Evolutionary conservation across 2,888 invertebrate species (phyloP), one percentile per base, ranked within the genome.

Genomic region (Erynnis tages): DNA sequence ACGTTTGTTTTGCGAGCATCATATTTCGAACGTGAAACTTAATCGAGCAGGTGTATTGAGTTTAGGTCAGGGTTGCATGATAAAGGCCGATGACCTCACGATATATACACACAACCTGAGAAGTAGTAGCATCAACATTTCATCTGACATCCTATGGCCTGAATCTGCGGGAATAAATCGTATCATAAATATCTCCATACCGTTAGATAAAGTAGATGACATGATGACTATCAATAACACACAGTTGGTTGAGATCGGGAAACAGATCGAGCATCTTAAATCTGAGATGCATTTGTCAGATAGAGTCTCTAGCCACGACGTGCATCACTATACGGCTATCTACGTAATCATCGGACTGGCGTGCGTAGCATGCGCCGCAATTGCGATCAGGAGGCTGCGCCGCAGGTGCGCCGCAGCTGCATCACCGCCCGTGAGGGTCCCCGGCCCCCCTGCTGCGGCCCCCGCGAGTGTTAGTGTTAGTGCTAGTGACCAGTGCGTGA

Each of bases 1-100:
- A 37, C 37, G 37, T n/a, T 37, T 37, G 21, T 21, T 37, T 11
- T 37, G 37, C 37, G 37, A 37, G 21, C 11, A 19, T 37, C 37
- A 37, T 37, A 7, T 37, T 19, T 10, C 37, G 10, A 37, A 21
- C 1, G 5, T 37, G 37, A n/a, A 37, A 19, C 21, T 37, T 19
- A 11, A 1, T 37, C 19, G 21, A 3, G 8, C 37, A 4, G 37
- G 37, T 11, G 1, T 37, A 21, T 21, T 37, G 11, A 37, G 11
- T 10, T 21, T 37, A 37, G 19, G 21, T 7, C 4, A 21, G 10
- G 37, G 11, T 37, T 37, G 37, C 37, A 37, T 37, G n/a, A 37
- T 37, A 21, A 21, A 37, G 11, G 4, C 21, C 14, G 32, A 14
- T 13, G 21, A 37, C 21, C 11, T 19, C 11, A 37, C 19, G 2